Evolutionary conservation across 2,113 vertebrate genomes (phyloP).

Genomic region (Xenus cinereus): DNA sequence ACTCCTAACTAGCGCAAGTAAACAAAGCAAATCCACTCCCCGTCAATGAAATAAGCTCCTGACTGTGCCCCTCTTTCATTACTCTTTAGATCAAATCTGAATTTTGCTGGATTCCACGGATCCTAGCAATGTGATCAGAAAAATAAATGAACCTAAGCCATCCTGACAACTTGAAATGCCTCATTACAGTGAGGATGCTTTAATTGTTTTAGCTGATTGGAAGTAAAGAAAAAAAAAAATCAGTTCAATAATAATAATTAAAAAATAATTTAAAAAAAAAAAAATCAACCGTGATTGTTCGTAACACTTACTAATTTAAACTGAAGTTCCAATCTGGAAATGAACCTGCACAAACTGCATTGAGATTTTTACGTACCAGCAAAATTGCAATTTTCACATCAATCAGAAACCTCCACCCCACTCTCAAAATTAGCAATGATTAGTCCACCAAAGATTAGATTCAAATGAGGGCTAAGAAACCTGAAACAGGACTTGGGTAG

Average conservation of each 20-base stretch:
- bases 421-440: background rate
- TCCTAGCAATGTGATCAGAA: background rate
- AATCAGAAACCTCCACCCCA: background rate
- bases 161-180: background rate
- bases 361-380: background rate
- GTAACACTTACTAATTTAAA: background rate
- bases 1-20: conserved; percentile 23
- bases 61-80: background rate
- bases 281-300: background rate
- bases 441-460: background rate
- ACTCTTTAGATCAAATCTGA: background rate
- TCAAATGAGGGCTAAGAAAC: background rate
- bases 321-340: background rate
- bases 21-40: conserved; percentile 62
- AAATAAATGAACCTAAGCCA: background rate
- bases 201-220: background rate
- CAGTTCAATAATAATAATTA: background rate
- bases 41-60: conserved; percentile 49
- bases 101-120: background rate
- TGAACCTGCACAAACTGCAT: background rate
- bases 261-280: background rate
- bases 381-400: background rate
- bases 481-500: background rate
- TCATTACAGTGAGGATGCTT: background rate
- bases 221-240: background rate